Conservation (phyloP, 2,113 vertebrate species). For the Malurus melanocephalus region DNA sequence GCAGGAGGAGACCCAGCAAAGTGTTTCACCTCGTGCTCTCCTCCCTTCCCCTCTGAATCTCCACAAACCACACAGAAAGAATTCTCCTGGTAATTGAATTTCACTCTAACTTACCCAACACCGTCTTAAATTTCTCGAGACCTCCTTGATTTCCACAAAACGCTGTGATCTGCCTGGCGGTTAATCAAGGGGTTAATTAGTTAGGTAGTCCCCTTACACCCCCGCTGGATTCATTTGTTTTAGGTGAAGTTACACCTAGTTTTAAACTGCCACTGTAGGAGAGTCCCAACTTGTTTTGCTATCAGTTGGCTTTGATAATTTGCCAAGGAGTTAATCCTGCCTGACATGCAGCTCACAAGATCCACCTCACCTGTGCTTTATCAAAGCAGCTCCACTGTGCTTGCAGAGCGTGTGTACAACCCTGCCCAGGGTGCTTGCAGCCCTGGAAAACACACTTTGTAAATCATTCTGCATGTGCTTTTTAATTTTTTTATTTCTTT, state of each 20-base stretch:
- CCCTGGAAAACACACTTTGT: constrained; percentile 16
- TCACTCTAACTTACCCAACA: neutral
- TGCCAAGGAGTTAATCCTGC: constrained; percentile 59
- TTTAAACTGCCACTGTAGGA: constrained; percentile 51
- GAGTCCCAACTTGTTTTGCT: constrained; percentile 69
- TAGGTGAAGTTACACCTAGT: constrained; percentile 43
- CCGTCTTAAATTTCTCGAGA: neutral
- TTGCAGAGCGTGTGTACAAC: neutral
- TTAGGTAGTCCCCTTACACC: constrained; percentile 2
- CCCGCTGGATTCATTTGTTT: constrained; percentile 38
- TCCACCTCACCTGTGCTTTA: constrained; percentile 45
- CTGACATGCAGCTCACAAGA: neutral
- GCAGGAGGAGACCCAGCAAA: neutral
- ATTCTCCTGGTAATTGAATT: neutral
- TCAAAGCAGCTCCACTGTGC: constrained; percentile 30
- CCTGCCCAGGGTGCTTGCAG: neutral
- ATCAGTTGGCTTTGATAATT: constrained; percentile 67
- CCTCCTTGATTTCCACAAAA: neutral
- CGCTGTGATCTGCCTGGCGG: neutral
- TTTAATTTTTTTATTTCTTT: neutral
- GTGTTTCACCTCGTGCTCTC: neutral
- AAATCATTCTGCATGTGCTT: neutral
- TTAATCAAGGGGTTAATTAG: constrained; percentile 20
- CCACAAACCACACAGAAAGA: neutral
- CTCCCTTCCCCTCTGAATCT: neutral